Base-by-base conservation (phyloP, 2,797 vertebrate species). In the Lutjanus campechanus region DNA sequence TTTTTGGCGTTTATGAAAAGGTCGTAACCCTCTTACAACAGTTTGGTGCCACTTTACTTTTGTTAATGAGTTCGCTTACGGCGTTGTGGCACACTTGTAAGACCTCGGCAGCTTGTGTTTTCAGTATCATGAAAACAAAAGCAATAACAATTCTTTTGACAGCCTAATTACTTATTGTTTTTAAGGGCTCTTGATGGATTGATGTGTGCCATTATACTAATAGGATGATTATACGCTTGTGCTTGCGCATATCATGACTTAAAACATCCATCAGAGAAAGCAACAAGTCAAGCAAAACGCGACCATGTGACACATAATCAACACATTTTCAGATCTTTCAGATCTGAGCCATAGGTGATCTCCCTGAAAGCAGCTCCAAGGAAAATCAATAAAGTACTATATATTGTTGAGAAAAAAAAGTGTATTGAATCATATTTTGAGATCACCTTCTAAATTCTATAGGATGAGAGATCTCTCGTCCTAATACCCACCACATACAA, bases 161-260 rank as follows among this genome's bases (percentile, higher is more conserved):
- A 58, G 74, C 60, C 63, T 76, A 60, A 84, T 86, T 75, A 69
- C 56, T 64, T 68, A n/a, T 85, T 79, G 73, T 46, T 68, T 77
- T 55, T 12, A 59, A 4, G 29, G 43, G 58, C 56, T 16, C 29
- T n/a, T 43, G 69, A 76, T 0, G 53, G 73, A 85, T 67, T 58
- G 64, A 88, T 77, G 49, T 46, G 56, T 25, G 47, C 44, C 29
- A 41, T 62, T 56, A 43, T 36, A 73, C 40, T 40, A 73, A 83
- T 13, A 7, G 43, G 55, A 62, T 67, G 60, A 88, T 77, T 59
- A 85, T 29, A 47, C 29, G 72, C 43, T 54, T 49, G 9, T 46
- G 17, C 49, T 16, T 16, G 41, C 44, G 63, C 22, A 64, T 15
- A 43, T 64, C 25, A 2, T 17, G 16, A 2, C 22, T 67, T 41